Evolutionary conservation across 2,888 invertebrate species (phyloP).

Genomic region (Andrena chrysosceles): DNA sequence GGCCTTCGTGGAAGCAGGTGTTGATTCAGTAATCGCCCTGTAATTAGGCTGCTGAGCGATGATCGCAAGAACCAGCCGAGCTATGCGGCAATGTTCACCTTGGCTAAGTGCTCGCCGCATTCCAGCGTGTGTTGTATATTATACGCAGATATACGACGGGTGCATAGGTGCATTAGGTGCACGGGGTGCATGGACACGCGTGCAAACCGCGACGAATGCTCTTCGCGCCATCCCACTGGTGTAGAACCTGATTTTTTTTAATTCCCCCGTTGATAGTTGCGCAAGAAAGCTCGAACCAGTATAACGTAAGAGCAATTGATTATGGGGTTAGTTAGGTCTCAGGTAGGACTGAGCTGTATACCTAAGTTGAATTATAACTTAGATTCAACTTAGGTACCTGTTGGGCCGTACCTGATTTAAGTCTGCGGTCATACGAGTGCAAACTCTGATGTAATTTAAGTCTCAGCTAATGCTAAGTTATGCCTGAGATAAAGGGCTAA

Average conservation of each 20-base stretch:
- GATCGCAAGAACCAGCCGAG: constrained; percentile 70
- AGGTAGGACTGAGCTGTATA: no score
- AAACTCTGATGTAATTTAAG: no score
- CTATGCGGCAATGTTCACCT: constrained; percentile 46
- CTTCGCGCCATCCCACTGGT: neutral
- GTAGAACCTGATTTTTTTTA: neutral
- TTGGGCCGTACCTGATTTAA: no score
- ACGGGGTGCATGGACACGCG: constrained; percentile 4
- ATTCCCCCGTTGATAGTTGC: neutral
- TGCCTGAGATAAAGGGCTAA: no score
- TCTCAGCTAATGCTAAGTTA: no score
- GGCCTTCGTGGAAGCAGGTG: constrained; percentile 70
- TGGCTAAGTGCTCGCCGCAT: constrained; percentile 50
- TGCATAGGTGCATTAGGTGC: constrained; percentile 5
- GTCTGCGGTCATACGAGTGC: no score
- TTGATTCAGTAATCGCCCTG: constrained; percentile 74
- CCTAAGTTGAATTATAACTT: no score
- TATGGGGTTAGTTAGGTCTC: no score
- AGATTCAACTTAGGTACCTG: no score
- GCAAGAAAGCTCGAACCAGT: neutral
- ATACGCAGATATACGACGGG: constrained; percentile 27
- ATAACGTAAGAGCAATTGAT: no score
- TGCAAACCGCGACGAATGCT: neutral
- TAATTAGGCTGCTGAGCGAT: constrained; percentile 75
- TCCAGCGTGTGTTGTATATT: constrained; percentile 30